These are phyloP conservation scores for Arizona elegans DNA, from an alignment of 2,113 vertebrate genomes.

Conservation along the genomic window DNA sequence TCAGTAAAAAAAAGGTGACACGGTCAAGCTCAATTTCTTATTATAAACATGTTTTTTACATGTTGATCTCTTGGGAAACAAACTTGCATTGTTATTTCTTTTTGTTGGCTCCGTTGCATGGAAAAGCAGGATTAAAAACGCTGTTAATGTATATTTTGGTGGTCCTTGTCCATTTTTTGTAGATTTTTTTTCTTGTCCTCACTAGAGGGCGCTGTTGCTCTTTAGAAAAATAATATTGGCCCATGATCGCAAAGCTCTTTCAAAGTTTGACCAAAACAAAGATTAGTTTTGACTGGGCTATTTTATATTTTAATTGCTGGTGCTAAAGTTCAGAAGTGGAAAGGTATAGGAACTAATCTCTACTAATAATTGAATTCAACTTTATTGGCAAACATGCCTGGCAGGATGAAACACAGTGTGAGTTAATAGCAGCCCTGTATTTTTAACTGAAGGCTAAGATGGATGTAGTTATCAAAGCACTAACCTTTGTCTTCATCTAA, in stretches of 20 bases:
- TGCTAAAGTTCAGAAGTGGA: constrained; percentile 32
- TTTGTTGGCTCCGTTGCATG: neutral
- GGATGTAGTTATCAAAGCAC: constrained; percentile 37
- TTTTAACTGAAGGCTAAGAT: constrained; percentile 29
- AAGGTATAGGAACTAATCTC: constrained; percentile 6
- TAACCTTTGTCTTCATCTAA: neutral
- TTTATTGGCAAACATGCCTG: constrained; percentile 10
- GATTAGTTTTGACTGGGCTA: constrained; percentile 49
- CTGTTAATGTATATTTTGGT: neutral
- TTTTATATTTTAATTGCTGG: constrained; percentile 41
- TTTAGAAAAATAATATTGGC: constrained; percentile 49
- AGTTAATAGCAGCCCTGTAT: constrained; percentile 4
- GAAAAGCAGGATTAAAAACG: neutral
- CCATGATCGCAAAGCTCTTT: neutral
- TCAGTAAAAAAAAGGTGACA: neutral
- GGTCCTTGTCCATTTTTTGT: neutral
- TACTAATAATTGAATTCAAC: constrained; percentile 25
- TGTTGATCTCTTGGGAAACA: neutral
- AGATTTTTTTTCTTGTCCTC: constrained; percentile 2
- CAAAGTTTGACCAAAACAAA: constrained; percentile 46
- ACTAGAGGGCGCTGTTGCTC: constrained; percentile 74
- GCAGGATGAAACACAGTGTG: constrained; percentile 38
- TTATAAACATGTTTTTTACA: neutral
- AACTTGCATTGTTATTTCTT: neutral
- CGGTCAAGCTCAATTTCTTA: neutral